A percentile compares a stretch with the other conserved stretches of the same genome.
Conservation (phyloP, 2,113 vertebrate species). For the Baryphthengus martii region DNA sequence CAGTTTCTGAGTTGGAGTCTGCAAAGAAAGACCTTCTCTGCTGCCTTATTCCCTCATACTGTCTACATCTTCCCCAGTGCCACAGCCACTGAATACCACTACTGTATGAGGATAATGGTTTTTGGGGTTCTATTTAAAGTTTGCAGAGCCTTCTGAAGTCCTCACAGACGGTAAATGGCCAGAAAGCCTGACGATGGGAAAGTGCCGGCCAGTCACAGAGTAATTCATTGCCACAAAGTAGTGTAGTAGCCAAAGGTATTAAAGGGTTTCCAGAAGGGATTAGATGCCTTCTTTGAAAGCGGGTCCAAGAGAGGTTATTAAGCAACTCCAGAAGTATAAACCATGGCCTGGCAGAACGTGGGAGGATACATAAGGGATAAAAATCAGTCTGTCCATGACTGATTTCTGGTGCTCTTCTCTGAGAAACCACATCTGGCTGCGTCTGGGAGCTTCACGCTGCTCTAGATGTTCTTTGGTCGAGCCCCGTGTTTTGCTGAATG, state of each 20-base stretch:
- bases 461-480: background rate
- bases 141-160: background rate
- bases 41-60: background rate
- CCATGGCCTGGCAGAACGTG: background rate
- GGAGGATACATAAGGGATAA: conserved; percentile 2
- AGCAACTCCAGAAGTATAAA: conserved; percentile 12
- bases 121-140: background rate
- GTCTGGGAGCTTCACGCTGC: background rate
- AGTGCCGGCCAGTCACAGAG: background rate
- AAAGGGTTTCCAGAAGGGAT: conserved; percentile 13
- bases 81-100: background rate
- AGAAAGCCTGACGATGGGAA: background rate
- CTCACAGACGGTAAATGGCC: background rate
- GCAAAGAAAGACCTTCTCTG: background rate
- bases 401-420: background rate
- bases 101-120: fast-evolving
- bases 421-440: conserved; percentile 13
- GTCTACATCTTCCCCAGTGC: background rate
- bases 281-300: background rate
- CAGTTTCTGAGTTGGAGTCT: background rate
- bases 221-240: background rate
- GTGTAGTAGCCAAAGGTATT: background rate
- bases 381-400: background rate
- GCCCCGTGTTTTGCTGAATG: background rate
- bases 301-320: background rate